Evolutionary conservation across 1,140 invertebrate genomes (phyloP), one percentile per base, ranked within the genome.

Genomic region (Trachymyrmex cornetzi): DNA sequence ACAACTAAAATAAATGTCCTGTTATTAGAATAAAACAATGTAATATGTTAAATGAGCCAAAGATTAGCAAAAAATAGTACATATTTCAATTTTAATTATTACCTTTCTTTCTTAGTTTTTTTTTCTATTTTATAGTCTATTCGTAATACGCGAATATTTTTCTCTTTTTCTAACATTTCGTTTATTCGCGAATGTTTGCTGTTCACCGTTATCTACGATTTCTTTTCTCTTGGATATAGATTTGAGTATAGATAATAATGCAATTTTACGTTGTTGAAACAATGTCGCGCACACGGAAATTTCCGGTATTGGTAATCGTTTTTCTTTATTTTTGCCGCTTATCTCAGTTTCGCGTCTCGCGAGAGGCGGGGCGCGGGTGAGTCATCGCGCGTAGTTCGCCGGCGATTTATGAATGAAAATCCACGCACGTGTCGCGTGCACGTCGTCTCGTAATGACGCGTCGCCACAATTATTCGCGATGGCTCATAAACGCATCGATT

Each of bases 331-430:
- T 87, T 64, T 50, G 34, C 75, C 87, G 92, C 92, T 93, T 93
- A 94, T 89, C 93, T 94, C 91, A 92, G 89, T 90, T 92, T 91
- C 67, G 85, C 85, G 63, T 67, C 55, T 59, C 30, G 27, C 24
- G 71, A 81, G 16, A 59, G 75, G 53, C 24, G 61, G 48, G 59
- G 82, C 87, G 27, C 11, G 55, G 64, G 55, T 91, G 92, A 92
- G 22, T 92, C 92, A 92, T 86, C 63, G 85, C 87, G 84, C 57
- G 81, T 79, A 89, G 89, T 89, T 64, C 66, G 81, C 89, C 82
- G 64, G 85, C 87, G 92, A 95, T 94, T 95, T 95, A 94, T 95
- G 94, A 94, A 95, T 95, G 94, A 94, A 94, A 94, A 94, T 93
- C 92, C 90, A 90, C 89, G 89, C 89, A 89, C 91, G 90, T 87